Evolutionary conservation across 1,140 invertebrate genomes (phyloP).

Genomic region (Temnothorax longispinosus): DNA sequence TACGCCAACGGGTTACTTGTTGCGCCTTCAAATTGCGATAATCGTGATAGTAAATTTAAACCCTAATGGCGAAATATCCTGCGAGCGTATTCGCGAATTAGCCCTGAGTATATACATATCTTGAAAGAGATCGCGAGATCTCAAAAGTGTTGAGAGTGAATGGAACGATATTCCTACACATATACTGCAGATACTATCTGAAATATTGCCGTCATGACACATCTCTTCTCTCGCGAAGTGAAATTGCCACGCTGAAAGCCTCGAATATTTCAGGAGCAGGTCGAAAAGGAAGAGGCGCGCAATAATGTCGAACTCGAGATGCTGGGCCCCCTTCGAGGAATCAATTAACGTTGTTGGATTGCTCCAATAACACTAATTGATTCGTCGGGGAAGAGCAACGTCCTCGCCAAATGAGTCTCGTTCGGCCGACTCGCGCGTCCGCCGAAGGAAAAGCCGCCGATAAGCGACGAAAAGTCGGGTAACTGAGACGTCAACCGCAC

Average conservation of each 20-base stretch:
- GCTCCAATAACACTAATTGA: slow-evolving; percentile 41
- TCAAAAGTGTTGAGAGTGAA: slow-evolving; percentile 3
- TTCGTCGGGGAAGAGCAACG: slow-evolving; percentile 21
- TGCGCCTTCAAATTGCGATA: slow-evolving; percentile 59
- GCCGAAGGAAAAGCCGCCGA: neutral
- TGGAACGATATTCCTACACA: neutral
- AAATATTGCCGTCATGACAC: slow-evolving; percentile 18
- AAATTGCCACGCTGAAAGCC: slow-evolving; percentile 28
- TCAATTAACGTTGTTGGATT: slow-evolving; percentile 47
- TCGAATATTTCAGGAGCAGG: slow-evolving; percentile 9
- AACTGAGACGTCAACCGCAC: slow-evolving; percentile 55
- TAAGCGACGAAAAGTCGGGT: neutral
- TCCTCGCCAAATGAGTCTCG: neutral
- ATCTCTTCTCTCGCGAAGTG: slow-evolving; percentile 18
- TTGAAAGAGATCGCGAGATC: neutral
- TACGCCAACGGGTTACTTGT: slow-evolving; percentile 56
- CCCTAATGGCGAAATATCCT: slow-evolving; percentile 26
- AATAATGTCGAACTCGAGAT: slow-evolving; percentile 36
- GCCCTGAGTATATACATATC: neutral
- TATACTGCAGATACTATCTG: slow-evolving; percentile 25
- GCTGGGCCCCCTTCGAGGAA: slow-evolving; percentile 8
- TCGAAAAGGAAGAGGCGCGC: neutral
- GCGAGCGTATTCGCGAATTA: slow-evolving; percentile 17
- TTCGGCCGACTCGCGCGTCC: neutral
- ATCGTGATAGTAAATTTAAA: slow-evolving; percentile 48